phyloP scores from a whole-genome alignment of 2,113 vertebrate species.

The Eira barbara region DNA sequence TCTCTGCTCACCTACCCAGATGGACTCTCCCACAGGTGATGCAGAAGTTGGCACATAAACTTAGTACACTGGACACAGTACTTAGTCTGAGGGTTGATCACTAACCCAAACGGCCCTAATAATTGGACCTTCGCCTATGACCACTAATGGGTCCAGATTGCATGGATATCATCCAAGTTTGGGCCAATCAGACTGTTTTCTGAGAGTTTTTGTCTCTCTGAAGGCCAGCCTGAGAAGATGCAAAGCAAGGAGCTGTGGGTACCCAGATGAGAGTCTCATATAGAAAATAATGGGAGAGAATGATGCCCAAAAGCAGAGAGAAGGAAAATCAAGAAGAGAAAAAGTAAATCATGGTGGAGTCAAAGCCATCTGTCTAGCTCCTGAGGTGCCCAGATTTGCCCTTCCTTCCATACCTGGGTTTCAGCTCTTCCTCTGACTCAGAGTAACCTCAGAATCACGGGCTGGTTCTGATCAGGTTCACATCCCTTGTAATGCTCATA shows the following conservation, averaged over 20 bases:
- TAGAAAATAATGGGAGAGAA: background rate
- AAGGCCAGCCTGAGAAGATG: background rate
- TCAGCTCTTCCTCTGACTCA: background rate
- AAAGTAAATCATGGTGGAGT: accelerated
- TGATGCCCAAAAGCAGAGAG: background rate
- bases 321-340: background rate
- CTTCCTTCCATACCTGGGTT: background rate
- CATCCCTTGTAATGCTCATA: background rate
- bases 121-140: background rate
- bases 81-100: background rate
- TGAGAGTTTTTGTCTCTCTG: background rate
- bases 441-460: background rate
- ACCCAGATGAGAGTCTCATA: background rate
- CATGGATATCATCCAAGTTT: background rate
- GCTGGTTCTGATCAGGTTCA: background rate
- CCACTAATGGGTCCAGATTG: background rate
- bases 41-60: background rate
- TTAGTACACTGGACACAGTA: background rate
- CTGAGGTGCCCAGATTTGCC: background rate
- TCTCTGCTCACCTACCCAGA: background rate
- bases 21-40: background rate
- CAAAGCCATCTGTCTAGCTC: background rate
- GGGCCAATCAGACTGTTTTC: background rate
- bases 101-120: background rate
- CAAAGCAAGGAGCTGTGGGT: background rate